These are phyloP conservation scores for Ectropis crepuscularia DNA, from an alignment of 2,888 invertebrate species.

Conservation along the genomic window DNA sequence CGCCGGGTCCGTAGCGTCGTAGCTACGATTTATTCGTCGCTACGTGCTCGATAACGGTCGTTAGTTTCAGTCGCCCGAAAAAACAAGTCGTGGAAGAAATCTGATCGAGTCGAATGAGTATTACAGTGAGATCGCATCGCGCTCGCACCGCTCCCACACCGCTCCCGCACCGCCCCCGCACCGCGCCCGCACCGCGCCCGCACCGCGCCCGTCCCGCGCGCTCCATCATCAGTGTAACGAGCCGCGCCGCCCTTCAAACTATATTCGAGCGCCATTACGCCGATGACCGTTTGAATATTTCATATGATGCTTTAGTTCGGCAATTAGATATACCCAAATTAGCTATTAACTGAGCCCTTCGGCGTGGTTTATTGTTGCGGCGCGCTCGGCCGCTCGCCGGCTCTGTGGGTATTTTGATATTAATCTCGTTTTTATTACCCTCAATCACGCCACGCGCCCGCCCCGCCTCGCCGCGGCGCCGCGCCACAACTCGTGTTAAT, in stretches of 20 bases:
- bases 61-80: constrained; percentile 16
- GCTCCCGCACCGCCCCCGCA: too few relatives aligned
- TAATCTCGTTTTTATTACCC: constrained; percentile 44
- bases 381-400: constrained; percentile 32
- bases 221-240: constrained; percentile 34
- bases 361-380: constrained; percentile 38
- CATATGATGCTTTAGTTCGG: constrained; percentile 42
- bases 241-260: constrained; percentile 29
- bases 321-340: constrained; percentile 45
- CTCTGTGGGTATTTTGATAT: constrained; percentile 44
- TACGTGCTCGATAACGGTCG: constrained; percentile 21
- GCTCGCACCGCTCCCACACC: neutral
- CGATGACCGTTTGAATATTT: constrained; percentile 43
- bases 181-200: too few relatives aligned
- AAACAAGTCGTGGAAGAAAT: constrained; percentile 14
- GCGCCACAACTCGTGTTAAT: constrained; percentile 20
- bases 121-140: constrained; percentile 25
- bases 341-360: constrained; percentile 41
- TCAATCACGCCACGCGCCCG: constrained; percentile 35
- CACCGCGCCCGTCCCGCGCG: too few relatives aligned
- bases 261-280: constrained; percentile 34
- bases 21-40: constrained; percentile 14
- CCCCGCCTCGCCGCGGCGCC: neutral
- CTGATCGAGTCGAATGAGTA: constrained; percentile 22
- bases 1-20: neutral